Percentiles rank a stretch among this genome's conserved stretches.
Conservation (phyloP, 2,113 vertebrate species). For the Jaculus jaculus region DNA sequence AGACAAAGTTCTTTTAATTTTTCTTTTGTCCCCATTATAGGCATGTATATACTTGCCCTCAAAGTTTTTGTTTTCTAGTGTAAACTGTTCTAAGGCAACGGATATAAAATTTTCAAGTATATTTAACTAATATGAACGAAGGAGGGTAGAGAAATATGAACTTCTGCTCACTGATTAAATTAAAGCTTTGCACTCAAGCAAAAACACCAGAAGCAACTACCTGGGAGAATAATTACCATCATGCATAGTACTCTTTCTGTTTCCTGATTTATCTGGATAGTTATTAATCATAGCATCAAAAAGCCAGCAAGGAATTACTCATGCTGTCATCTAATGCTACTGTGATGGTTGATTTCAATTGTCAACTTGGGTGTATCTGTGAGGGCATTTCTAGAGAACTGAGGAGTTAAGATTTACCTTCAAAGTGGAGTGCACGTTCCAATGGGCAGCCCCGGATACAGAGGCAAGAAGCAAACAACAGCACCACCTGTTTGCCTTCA, state of each 20-base stretch:
- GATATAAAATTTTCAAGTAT: constrained; percentile 17
- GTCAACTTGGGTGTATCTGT: background rate
- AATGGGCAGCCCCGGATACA: background rate
- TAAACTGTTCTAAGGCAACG: constrained; percentile 24
- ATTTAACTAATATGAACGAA: constrained; percentile 25
- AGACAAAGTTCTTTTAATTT: background rate
- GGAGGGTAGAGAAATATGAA: constrained; percentile 9
- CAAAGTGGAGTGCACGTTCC: background rate
- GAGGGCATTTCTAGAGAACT: background rate
- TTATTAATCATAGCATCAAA: constrained; percentile 12
- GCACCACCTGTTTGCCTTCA: background rate
- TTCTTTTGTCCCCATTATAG: constrained; percentile 21
- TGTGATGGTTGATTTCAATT: background rate
- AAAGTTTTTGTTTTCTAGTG: background rate
- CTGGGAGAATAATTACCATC: background rate
- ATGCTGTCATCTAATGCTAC: constrained; percentile 6
- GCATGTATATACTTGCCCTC: background rate
- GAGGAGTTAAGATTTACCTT: background rate
- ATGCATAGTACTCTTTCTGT: background rate
- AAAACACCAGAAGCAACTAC: background rate
- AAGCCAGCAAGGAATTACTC: background rate
- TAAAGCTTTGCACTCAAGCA: background rate
- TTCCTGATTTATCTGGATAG: constrained; percentile 32
- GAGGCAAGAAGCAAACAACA: background rate
- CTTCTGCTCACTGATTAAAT: background rate